Evolutionary conservation across 2,113 vertebrate species (phyloP).

Genomic region (Prunella fulvescens): DNA sequence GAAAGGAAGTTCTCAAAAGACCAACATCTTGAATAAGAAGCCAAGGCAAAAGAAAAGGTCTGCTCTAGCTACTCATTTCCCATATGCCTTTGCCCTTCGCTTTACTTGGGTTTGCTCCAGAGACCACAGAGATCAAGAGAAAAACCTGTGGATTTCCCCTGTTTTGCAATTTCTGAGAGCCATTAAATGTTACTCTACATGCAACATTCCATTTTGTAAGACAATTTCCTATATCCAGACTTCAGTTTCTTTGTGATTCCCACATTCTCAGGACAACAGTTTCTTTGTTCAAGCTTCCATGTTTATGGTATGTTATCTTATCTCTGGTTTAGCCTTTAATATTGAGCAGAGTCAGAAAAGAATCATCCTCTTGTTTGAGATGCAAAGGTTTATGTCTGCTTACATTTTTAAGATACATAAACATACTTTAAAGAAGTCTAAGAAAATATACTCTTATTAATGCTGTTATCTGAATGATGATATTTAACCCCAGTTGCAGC

Average conservation of each 20-base stretch:
- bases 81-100: background rate
- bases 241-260: background rate
- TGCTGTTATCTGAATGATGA: background rate
- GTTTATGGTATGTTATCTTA: conserved; percentile 41
- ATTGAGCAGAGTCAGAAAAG: conserved; percentile 11
- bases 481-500: background rate
- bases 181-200: background rate
- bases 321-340: conserved; percentile 50
- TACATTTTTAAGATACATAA: conserved; percentile 35
- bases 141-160: background rate
- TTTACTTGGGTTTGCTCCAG: conserved; percentile 5
- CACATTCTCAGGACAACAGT: conserved; percentile 23
- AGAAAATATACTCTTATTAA: background rate
- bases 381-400: background rate
- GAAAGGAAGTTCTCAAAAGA: background rate
- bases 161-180: background rate
- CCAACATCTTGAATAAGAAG: background rate
- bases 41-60: background rate
- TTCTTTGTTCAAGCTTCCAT: conserved; percentile 27
- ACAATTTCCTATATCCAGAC: conserved; percentile 10
- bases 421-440: background rate
- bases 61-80: background rate
- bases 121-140: conserved; percentile 9
- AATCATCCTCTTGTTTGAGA: conserved; percentile 35
- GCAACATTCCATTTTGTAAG: background rate